Conservation (phyloP, 2,888 invertebrate genomes). For the Helicoverpa assulta region DNA sequence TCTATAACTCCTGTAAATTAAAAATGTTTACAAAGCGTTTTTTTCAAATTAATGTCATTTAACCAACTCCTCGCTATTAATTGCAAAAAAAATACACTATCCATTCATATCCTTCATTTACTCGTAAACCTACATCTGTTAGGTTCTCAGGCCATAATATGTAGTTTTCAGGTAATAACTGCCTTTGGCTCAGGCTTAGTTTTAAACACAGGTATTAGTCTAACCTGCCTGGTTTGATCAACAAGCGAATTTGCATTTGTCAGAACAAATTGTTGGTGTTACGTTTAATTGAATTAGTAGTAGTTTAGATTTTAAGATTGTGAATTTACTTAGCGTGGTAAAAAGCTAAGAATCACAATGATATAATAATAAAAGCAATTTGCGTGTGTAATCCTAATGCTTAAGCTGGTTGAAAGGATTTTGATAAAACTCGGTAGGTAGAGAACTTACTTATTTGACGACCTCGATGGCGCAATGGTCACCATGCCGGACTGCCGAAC, state of each 20-base stretch:
- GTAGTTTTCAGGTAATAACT: slow-evolving; percentile 31
- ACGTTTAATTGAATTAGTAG: slow-evolving; percentile 2
- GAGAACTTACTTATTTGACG: too few species aligned
- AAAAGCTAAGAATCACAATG: neutral
- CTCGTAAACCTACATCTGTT: slow-evolving; percentile 20
- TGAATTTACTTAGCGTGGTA: neutral
- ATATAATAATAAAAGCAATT: too few species aligned
- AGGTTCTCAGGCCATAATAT: slow-evolving; percentile 19
- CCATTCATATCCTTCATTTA: neutral
- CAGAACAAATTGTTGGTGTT: slow-evolving; percentile 23
- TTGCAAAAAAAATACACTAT: neutral
- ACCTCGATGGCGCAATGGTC: too few species aligned
- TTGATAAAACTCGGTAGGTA: too few species aligned
- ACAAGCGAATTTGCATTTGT: slow-evolving; percentile 16
- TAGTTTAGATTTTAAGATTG: neutral
- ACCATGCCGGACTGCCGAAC: too few species aligned
- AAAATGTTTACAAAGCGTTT: neutral
- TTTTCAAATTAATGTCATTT: slow-evolving; percentile 17
- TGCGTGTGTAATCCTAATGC: too few species aligned
- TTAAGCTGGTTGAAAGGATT: too few species aligned
- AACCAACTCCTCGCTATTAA: neutral
- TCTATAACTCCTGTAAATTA: too few species aligned
- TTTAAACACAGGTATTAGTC: slow-evolving; percentile 41
- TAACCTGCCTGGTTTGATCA: slow-evolving; percentile 2
- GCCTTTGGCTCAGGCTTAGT: slow-evolving; percentile 23